Base-by-base conservation (phyloP, 1,140 invertebrate genomes). In the Vanessa tameamea region DNA sequence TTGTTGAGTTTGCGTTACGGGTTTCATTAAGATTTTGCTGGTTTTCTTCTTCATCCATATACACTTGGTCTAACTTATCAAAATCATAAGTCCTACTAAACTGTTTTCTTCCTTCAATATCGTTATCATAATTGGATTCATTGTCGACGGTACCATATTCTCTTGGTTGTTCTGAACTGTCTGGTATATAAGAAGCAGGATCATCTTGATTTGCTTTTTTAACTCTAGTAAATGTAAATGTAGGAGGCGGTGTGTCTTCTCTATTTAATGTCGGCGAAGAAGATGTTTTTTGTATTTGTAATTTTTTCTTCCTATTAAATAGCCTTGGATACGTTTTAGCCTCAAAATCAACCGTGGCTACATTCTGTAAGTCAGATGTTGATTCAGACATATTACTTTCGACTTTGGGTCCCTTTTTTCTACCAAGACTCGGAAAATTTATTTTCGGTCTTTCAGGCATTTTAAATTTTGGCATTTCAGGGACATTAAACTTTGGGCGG, bases 241-340 rank as follows among this genome's bases (percentile, higher is more conserved):
- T 88, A 12, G 92, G 88, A 26, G 93, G 91, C 43, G 93, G 93
- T 13, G 93, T 93, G 15, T 92, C 92, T 65, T 92, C 92, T 73
- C 92, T 83, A 68, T 94, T 92, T 73, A 92, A 73, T 23, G 84
- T 90, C 14, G 90, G 90, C 3, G 89, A 90, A 55, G 93, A 90
- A 50, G 89, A 89, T 12, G 93, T 90, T 87, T 89, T 87, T 55
- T 82, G 69, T 55, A 87, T 68, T 73, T 91, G 79, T n/a, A 77
- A 79, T 47, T 91, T 93, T 47, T 89, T 95, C 76, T 95, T 96
- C 75, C 93, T 95, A 53, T 94, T 94, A 80, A 97, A 96, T 47
- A 97, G 93, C 68, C 96, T 93, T 1, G 96, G 96, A 87, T 96
- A 96, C 0, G 96, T 97, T 76, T 94, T 94, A 72, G 96, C 96